A percentile compares a stretch with the other conserved stretches of the same genome.
Evolutionary conservation across 2,797 vertebrate species (phyloP).

Genomic region (Tarsius wallacei): DNA sequence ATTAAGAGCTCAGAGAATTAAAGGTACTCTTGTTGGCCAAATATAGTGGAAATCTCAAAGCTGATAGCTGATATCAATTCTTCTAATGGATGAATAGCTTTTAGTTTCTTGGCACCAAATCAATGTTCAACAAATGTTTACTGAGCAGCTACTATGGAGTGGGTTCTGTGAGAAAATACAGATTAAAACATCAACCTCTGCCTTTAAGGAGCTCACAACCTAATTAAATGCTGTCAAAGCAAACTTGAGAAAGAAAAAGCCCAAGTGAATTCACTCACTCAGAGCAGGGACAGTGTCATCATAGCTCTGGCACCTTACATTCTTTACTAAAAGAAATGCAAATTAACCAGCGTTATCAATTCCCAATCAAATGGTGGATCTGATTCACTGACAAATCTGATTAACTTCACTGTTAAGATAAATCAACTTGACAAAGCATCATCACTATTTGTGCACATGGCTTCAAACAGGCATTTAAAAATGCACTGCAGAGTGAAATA

Average conservation of each 20-base stretch:
- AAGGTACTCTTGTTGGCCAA: neutral
- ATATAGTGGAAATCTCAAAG: neutral
- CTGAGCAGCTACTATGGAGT: neutral
- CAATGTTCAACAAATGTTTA: neutral
- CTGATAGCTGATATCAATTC: neutral
- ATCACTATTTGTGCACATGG: neutral
- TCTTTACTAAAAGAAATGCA: neutral
- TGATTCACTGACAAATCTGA: neutral
- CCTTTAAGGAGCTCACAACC: neutral
- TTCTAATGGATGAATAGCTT: neutral
- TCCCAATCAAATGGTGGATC: neutral
- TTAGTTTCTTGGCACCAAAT: conserved; percentile 29
- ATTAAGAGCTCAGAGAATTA: conserved; percentile 15
- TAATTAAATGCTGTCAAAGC: neutral
- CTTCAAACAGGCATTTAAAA: conserved; percentile 9
- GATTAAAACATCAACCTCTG: neutral
- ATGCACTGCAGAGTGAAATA: neutral
- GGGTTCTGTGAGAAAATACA: conserved; percentile 7
- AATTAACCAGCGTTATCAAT: conserved; percentile 2
- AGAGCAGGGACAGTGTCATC: neutral
- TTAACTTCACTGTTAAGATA: conserved; percentile 31
- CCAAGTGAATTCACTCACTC: neutral
- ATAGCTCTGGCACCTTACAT: neutral
- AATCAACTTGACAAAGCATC: neutral
- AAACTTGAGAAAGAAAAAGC: neutral